Percentiles rank a stretch among this genome's conserved stretches.
Conservation (phyloP, 2,888 invertebrate species). For the Drosophila anomalipes region DNA sequence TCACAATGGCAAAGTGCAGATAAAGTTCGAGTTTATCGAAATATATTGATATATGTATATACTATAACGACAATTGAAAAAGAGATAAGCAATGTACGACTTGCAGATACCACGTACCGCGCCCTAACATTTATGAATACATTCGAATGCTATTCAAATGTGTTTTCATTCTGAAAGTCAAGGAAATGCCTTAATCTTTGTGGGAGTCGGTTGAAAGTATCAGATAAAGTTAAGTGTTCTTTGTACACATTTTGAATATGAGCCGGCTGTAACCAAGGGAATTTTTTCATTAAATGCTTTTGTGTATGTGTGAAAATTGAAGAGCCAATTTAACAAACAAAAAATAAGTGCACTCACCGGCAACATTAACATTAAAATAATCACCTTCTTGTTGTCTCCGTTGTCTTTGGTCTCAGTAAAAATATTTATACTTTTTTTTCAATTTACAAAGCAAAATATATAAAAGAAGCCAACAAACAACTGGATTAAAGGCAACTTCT, state of each 20-base stretch:
- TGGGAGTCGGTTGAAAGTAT: neutral
- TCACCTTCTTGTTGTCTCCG: neutral
- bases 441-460: neutral
- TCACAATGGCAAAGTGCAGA: constrained; percentile 22
- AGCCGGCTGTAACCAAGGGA: neutral
- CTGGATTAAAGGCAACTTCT: neutral
- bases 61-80: constrained; percentile 1
- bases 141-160: neutral
- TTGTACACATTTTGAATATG: neutral
- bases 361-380: neutral
- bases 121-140: neutral
- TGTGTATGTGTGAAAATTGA: neutral
- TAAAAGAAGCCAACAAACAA: neutral
- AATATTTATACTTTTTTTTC: neutral
- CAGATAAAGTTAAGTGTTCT: neutral
- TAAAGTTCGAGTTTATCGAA: constrained; percentile 23
- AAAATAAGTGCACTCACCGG: neutral
- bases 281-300: neutral
- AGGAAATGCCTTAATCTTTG: fast-evolving
- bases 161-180: neutral
- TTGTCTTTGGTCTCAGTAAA: neutral
- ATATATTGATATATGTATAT: constrained; percentile 19
- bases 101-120: neutral
- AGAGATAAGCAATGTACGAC: constrained; percentile 8
- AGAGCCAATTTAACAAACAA: neutral